phyloP scores from a whole-genome alignment of 2,888 invertebrate genomes.

The Eurytoma adleriae region DNA sequence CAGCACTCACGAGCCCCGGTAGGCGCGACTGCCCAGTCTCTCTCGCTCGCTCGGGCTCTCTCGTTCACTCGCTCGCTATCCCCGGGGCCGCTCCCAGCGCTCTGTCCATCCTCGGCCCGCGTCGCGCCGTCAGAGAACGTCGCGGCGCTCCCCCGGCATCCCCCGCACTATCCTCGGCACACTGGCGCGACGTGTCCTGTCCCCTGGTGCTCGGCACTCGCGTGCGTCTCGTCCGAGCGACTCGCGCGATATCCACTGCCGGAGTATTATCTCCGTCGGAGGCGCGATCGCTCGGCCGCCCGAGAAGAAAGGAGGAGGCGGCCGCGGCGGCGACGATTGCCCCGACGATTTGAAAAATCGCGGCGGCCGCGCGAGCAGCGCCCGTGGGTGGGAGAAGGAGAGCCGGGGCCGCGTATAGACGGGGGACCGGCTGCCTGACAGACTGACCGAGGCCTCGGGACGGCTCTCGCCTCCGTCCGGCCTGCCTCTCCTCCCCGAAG shows the following conservation, averaged over 20 bases:
- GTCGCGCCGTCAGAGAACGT: too few relatives aligned
- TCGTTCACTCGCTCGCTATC: not conserved
- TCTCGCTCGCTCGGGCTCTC: not conserved
- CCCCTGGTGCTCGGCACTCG: not conserved
- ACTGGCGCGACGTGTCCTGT: not conserved
- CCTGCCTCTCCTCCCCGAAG: not conserved
- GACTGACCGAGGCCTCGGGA: slow-evolving; percentile 71
- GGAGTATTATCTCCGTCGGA: slow-evolving; percentile 42
- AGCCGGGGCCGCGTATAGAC: slow-evolving; percentile 58
- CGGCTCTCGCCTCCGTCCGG: slow-evolving; percentile 15
- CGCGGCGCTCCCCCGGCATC: too few relatives aligned
- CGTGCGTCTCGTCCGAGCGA: slow-evolving; percentile 42
- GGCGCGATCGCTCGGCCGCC: not conserved
- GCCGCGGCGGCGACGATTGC: slow-evolving; percentile 55
- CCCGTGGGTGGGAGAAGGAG: slow-evolving; percentile 51
- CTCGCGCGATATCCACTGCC: slow-evolving; percentile 52
- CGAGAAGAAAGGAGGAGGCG: slow-evolving; percentile 57
- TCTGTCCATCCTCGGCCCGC: too few relatives aligned
- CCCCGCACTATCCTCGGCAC: not conserved
- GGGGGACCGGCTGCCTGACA: slow-evolving; percentile 75
- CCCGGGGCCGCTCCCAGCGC: not conserved
- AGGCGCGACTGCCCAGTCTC: not conserved
- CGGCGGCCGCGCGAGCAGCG: slow-evolving; percentile 61
- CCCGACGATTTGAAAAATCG: slow-evolving; percentile 62
- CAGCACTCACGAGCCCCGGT: not conserved